These are phyloP conservation scores for Myotis planiceps DNA, from an alignment of 2,797 vertebrate species.

Conservation along the genomic window DNA sequence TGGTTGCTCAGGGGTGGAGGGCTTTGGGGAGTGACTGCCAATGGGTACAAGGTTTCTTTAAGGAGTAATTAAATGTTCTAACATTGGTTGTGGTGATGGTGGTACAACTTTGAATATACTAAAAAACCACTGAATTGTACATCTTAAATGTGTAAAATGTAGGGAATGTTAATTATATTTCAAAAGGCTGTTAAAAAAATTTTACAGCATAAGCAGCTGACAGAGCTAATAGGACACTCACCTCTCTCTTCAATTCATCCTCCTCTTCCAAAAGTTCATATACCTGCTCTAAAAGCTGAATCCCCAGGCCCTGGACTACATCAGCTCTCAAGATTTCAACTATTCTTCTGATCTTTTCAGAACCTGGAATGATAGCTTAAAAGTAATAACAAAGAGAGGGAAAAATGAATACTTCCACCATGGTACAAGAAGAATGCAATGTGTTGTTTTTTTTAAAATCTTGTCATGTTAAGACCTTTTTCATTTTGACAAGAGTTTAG, in stretches of 20 bases:
- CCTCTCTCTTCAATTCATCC: conserved; percentile 93
- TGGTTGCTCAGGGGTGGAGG: background rate
- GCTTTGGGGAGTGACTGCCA: background rate
- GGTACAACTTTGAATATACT: background rate
- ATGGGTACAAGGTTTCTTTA: background rate
- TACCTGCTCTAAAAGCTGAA: conserved; percentile 94
- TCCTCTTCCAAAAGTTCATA: conserved; percentile 95
- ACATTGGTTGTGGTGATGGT: background rate
- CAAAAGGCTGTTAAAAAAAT: conserved; percentile 5
- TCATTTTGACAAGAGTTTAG: conserved; percentile 17
- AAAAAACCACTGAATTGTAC: background rate
- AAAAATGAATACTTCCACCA: background rate
- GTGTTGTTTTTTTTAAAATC: background rate
- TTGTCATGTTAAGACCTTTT: background rate
- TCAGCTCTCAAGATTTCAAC: conserved; percentile 94
- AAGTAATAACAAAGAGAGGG: conserved; percentile 41
- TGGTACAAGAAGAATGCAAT: background rate
- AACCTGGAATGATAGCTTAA: conserved; percentile 89
- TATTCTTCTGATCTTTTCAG: conserved; percentile 93
- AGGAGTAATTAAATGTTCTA: background rate
- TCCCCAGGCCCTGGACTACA: conserved; percentile 93
- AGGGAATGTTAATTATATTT: conserved; percentile 3
- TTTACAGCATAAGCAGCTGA: background rate
- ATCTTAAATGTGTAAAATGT: background rate
- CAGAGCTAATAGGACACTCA: conserved; percentile 72